Percentiles rank a stretch among this genome's conserved stretches.
These are phyloP conservation scores for Lasiurus borealis DNA, from an alignment of 2,113 vertebrate genomes.

Conservation along the genomic window DNA sequence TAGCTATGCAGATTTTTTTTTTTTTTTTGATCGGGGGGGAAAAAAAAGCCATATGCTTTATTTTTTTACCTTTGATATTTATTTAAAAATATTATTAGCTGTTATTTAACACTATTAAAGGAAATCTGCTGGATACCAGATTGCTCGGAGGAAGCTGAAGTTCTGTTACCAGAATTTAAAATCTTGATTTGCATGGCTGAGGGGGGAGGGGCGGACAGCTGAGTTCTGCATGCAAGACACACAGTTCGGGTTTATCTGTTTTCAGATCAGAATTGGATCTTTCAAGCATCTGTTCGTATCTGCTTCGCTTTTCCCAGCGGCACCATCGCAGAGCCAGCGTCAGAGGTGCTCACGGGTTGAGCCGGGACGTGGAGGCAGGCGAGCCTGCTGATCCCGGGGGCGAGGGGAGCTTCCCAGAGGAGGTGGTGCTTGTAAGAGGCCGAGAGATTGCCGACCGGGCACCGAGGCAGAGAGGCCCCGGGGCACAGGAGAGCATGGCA, in stretches of 20 bases:
- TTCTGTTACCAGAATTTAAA: constrained; percentile 58
- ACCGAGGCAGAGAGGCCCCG: background rate
- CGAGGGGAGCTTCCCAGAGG: background rate
- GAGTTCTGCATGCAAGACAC: constrained; percentile 26
- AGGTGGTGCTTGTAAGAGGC: background rate
- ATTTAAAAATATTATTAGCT: constrained; percentile 76
- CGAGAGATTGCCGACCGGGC: background rate
- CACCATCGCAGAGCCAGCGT: background rate
- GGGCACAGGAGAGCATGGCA: background rate
- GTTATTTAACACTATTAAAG: constrained; percentile 75
- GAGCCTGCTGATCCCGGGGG: background rate
- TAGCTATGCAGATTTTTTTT: constrained; percentile 61
- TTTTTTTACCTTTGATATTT: constrained; percentile 71
- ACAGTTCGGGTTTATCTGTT: constrained; percentile 2
- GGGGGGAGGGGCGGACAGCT: too few relatives aligned
- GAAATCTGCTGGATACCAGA: constrained; percentile 77
- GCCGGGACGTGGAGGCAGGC: background rate
- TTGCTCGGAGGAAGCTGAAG: constrained; percentile 66
- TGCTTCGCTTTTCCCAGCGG: background rate
- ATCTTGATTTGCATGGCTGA: constrained; percentile 48
- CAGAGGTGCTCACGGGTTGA: background rate
- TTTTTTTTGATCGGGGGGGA: too few relatives aligned
- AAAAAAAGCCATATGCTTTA: too few relatives aligned
- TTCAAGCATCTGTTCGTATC: constrained; percentile 30
- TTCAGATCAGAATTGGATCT: constrained; percentile 69